Base-by-base conservation (phyloP, 2,888 invertebrate genomes). In the Hanleya hanleyi region DNA sequence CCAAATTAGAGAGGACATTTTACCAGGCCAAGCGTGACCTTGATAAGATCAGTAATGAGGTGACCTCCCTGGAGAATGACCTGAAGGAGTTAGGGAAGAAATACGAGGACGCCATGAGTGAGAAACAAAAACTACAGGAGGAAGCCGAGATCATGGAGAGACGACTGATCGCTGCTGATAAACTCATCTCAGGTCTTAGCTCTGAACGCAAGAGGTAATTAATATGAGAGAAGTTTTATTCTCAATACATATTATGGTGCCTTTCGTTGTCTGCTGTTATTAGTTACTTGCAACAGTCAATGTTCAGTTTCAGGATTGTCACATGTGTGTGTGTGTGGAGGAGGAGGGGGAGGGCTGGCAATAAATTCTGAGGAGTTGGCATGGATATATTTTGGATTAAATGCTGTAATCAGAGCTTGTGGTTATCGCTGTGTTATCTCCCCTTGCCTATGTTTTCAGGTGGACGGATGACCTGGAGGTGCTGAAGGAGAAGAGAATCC, bases 131-230 rank as follows among this genome's bases (percentile, higher is more conserved):
- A 73, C 88, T 96, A 67, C 95, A 96, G 86, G 95, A 95, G 82
- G 95, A 96, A 88, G 95, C 95, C 0, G 95, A 95, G 85, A 92
- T 96, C 33, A 94, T 96, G 93, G 94, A 95, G 92, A 91, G 94
- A 75, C 92, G 96, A 61, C 91, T 96, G 41, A 91, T 94, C 49
- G 97, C 97, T 0, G 97, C 97, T 0, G 96, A 96, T 87, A 96
- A 96, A 88, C 92, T 97, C 3, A 96, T 97, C 85, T 94, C 94
- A 9, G 97, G 97, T 18, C 91, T 97, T 1, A 94, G 95, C 1
- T 96, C 96, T 1, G 97, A 97, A 88, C 94, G 95, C 80, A 92
- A 92, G 70, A 93, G 95, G 91, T 92, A 76, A 73, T n/a, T n/a
- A n/a, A n/a, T n/a, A n/a, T n/a, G n/a, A n/a, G n/a, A n/a, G n/a